Evolutionary conservation across 2,888 invertebrate genomes (phyloP), one percentile per base, ranked within the genome.

Genomic region (Brachynemurus nebulosus): DNA sequence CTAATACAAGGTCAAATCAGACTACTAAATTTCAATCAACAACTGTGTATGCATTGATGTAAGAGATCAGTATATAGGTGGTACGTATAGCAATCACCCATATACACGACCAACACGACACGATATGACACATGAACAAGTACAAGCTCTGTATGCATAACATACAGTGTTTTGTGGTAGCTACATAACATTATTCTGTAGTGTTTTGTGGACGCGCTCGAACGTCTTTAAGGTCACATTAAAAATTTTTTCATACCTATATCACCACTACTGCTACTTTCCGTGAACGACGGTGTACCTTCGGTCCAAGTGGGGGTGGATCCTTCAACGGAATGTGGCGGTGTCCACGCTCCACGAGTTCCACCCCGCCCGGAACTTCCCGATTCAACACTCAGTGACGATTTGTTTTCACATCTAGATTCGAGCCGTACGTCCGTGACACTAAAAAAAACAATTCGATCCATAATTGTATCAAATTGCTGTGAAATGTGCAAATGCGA

Each of bases 241-340:
- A 30, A 20, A 20, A 46, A 18, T 14, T 25, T 39, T 59, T 62
- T 68, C 78, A 76, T 69, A 80, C 83, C 83, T 71, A 82, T 80
- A 67, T 89, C 88, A 55, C 81, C 81, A 69, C 88, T 88, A 68
- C 91, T 90, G 67, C 93, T 93, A 57, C 93, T 95, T 66, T 93
- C 91, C 30, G 95, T 95, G 69, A 91, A 95, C 63, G 92, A 92
- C 48, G 95, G 95, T 53, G 95, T 95, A 57, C 95, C 95, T 71
- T 95, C 95, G 39, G 95, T 95, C 88, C 93, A 95, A 35, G 95
- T 95, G n/a, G 95, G 93, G 30, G 95, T 95, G 6, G 86, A 86
- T 33, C 88, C 88, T 64, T 89, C 86, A 45, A 84, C 83, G 37
- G 86, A 86, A 39, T 84, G 80, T 2, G 86, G 86, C 18, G 86